These are phyloP conservation scores for Sarcophaga rosellei DNA, from an alignment of 2,888 invertebrate species.

Conservation along the genomic window DNA sequence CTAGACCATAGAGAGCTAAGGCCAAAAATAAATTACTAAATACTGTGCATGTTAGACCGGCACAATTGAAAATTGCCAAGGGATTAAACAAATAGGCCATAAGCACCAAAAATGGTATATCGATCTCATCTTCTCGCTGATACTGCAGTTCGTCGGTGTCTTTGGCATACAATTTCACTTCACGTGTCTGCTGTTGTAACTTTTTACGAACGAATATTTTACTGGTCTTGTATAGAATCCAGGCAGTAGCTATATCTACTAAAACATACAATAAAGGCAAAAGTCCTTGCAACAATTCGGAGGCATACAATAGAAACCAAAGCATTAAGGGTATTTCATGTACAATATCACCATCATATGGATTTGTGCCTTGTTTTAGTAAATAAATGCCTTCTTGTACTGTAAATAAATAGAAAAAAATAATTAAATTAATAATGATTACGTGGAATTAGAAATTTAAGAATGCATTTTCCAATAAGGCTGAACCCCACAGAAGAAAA, in stretches of 20 bases:
- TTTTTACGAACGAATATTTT: slow-evolving; percentile 85
- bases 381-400: slow-evolving; percentile 94
- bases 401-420: slow-evolving; percentile 76
- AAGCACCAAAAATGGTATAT: slow-evolving; percentile 86
- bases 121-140: slow-evolving; percentile 72
- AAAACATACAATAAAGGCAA: slow-evolving; percentile 86
- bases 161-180: slow-evolving; percentile 83
- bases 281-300: slow-evolving; percentile 82
- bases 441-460: not conserved
- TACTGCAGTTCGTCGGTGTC: slow-evolving; percentile 84
- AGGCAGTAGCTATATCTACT: slow-evolving; percentile 89
- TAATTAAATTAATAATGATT: not conserved
- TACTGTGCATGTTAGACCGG: slow-evolving; percentile 94
- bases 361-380: slow-evolving; percentile 89
- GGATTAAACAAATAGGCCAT: slow-evolving; percentile 94
- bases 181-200: slow-evolving; percentile 83
- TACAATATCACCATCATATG: slow-evolving; percentile 94
- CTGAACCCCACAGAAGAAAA: too few species aligned
- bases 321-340: slow-evolving; percentile 94
- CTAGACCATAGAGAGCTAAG: slow-evolving; percentile 86
- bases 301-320: slow-evolving; percentile 84
- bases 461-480: too few species aligned
- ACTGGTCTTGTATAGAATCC: slow-evolving; percentile 87
- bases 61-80: slow-evolving; percentile 92
- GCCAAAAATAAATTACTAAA: slow-evolving; percentile 93